Evolutionary conservation across 2,888 invertebrate species (phyloP), one percentile per base, ranked within the genome.

Genomic region (Xestobium rufovillosum): DNA sequence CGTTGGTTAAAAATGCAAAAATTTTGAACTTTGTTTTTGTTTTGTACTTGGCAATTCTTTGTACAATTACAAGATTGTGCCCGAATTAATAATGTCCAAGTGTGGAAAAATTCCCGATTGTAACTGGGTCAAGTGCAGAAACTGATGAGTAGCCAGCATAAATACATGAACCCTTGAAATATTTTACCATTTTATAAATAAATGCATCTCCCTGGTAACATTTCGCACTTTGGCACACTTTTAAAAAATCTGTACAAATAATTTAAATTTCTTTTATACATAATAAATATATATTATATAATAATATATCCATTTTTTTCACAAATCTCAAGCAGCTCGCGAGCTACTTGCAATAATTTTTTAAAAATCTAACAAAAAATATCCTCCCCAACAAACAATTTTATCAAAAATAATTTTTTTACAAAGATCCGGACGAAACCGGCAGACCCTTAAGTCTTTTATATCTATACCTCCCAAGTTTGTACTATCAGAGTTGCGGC

Each of bases 401-500:
- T 73, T 76, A 75, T 75, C 74, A 76, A 75, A 75, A 75, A 75
- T 75, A 75, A 72, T 72, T 71, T 69, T 68, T 69, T 68, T 67
- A 64, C 63, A 63, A 48, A 43, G 36, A 37, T 47, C 52, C 53
- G 53, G 51, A 48, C 43, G 35, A 39, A 41, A 41, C 48, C 48
- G 49, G 38, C 37, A 39, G 42, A 48, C 47, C 43, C 44, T 17
- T 31, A 39, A 48, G 43, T 45, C 43, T 47, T 19, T 19, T 30
- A 14, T 42, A 56, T 58, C 58, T 64, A 63, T 61, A 63, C 63
- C 63, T 64, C 62, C 61, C 62, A 58, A 63, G 60, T 66, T 65
- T 66, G 66, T 66, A 66, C 66, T 66, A 64, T 65, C 57, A 57
- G 57, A 54, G 60, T 58, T 55, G 54, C 55, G 55, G 52, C 52